Base-by-base conservation (phyloP, 2,888 invertebrate species). In the Norana najaformis region DNA sequence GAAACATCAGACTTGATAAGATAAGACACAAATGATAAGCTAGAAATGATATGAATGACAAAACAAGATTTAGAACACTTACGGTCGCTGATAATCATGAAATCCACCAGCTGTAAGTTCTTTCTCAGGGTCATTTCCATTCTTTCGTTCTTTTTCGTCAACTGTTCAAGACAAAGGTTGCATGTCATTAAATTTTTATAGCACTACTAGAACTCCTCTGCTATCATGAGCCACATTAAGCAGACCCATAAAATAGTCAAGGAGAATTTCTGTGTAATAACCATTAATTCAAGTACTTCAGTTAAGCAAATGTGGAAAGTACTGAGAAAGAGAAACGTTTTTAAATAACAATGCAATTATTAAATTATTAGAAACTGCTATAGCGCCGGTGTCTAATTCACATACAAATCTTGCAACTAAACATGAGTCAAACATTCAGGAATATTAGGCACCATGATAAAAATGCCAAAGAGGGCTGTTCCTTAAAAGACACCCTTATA, bases 71-170 rank as follows among this genome's bases (percentile, higher is more conserved):
- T 69, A 35, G 11, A 90, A 88, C 34, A 93, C 94, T 93, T 93
- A 94, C 94, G 94, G 93, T 93, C 94, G 92, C 36, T 94, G 94
- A 39, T 94, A 93, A 91, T 94, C 94, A 88, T 93, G 93, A 93
- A 94, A 94, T 34, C 93, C 94, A 92, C 93, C 93, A 91, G 94
- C 93, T 88, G 93, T 93, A 89, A 94, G 91, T 88, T 94, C 95
- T 91, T 94, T 94, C 91, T 93, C 94, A 36, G 95, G 94, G 90
- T 95, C 88, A 39, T 91, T 91, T 69, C 91, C 91, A 69, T 91
- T 89, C 37, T 90, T 83, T 47, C 91, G 85, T 91, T 95, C 94
- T 89, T 94, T 94, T 92, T 94, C 93, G 91, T 94, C 94, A 91
- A 94, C 92, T 92, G 88, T 6, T 20, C 34, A 47, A 35, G 16